Conservation (phyloP, 2,113 vertebrate genomes). For the Herpetotheres cachinnans region DNA sequence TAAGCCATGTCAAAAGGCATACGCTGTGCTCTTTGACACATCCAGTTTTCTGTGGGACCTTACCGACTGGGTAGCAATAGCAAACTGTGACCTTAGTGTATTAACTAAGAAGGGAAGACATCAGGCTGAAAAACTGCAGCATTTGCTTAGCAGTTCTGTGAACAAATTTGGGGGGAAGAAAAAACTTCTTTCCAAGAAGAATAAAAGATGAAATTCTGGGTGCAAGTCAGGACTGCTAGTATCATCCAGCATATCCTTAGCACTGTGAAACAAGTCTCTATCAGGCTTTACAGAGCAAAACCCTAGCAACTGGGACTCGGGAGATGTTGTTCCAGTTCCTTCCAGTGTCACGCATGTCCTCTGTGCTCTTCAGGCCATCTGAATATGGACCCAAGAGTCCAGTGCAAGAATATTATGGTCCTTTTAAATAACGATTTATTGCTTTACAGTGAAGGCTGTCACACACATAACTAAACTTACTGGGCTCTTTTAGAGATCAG, state of each 20-base stretch:
- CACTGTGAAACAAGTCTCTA: background rate
- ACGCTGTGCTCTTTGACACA: background rate
- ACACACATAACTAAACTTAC: background rate
- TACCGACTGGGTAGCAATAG: background rate
- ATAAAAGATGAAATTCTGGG: background rate
- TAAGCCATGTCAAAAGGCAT: background rate
- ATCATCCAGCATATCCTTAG: background rate
- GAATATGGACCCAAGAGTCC: background rate
- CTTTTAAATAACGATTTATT: background rate
- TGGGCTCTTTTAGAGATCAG: background rate
- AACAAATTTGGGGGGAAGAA: background rate
- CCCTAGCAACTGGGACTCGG: background rate
- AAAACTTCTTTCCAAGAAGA: background rate
- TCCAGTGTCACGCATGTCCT: background rate
- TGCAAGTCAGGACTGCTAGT: background rate
- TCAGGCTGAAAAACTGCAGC: background rate
- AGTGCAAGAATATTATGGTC: accelerated
- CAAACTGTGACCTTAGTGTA: accelerated
- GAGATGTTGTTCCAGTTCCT: background rate
- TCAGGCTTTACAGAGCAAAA: background rate
- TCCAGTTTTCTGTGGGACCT: background rate
- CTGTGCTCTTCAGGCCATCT: background rate
- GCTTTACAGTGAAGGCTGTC: background rate
- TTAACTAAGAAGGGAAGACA: background rate
- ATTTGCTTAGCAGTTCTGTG: background rate